Evolutionary conservation across 2,888 invertebrate species (phyloP), one percentile per base, ranked within the genome.

Genomic region (Spisula subtruncata): DNA sequence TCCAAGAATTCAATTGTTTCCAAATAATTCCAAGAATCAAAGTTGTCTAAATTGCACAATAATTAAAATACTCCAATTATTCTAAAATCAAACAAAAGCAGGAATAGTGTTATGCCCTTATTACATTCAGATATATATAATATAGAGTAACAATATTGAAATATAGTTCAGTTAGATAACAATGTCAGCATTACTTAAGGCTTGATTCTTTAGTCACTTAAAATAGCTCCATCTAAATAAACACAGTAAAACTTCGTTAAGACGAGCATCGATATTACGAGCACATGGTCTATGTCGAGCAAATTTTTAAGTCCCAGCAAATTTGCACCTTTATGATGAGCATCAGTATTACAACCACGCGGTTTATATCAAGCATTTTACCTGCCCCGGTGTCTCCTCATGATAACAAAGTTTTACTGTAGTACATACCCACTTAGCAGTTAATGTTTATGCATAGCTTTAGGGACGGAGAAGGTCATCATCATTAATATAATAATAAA

Each of bases 401-500:
- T n/a, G n/a, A n/a, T n/a, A n/a, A n/a, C n/a, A n/a, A n/a, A n/a
- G n/a, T n/a, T n/a, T n/a, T 48, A 48, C 48, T 48, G 12, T 66
- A 66, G 25, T 8, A n/a, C 18, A 66, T n/a, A 66, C 8, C 20
- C 51, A 66, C 60, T 25, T 66, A 25, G 60, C n/a, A 66, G 60
- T n/a, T n/a, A n/a, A 60, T 66, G 60, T 60, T n/a, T 25, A 66
- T 66, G 60, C 60, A 66, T 66, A 66, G 60, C 25, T 66, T 10
- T n/a, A 66, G 60, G 25, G 12, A 66, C 25, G 25, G 60, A 66
- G 25, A 25, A 6, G 25, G 41, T 41, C 41, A 41, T 66, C n/a
- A n/a, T 66, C n/a, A 75, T 75, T 18, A 75, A 35, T 16, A 32
- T 75, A 75, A 75, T 75, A 71, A 71, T 71, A 75, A 35, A 35